Conservation (phyloP, 2,113 vertebrate genomes). For the Microcebus lehilahytsara region DNA sequence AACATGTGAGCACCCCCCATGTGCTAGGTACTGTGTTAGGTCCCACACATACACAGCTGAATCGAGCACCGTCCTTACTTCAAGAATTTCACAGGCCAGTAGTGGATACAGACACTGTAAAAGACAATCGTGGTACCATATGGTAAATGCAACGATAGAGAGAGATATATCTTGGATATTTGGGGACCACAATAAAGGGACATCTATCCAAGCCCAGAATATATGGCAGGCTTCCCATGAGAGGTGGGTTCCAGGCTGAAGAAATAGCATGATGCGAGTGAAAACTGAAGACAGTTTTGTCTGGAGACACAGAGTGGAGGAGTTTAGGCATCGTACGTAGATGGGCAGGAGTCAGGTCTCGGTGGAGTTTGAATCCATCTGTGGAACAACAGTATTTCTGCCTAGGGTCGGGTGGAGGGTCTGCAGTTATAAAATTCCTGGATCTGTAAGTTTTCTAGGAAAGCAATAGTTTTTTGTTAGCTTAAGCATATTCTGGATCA, state of each 20-base stretch:
- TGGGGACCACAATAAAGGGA: not conserved
- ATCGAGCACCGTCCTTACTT: not conserved
- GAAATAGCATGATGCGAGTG: not conserved
- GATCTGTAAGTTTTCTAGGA: not conserved
- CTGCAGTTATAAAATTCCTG: not conserved
- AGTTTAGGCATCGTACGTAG: not conserved
- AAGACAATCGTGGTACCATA: not conserved
- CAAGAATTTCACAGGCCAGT: not conserved
- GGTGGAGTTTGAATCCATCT: not conserved
- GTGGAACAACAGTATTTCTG: too few species aligned
- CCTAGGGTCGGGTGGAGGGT: not conserved
- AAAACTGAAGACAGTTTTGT: not conserved
- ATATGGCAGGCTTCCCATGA: not conserved
- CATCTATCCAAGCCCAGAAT: not conserved
- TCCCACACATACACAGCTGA: not conserved
- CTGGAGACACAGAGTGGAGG: not conserved
- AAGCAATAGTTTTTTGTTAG: not conserved
- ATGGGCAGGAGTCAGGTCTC: not conserved
- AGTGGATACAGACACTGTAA: not conserved
- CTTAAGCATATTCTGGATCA: not conserved
- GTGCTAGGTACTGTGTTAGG: not conserved
- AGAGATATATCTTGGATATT: not conserved
- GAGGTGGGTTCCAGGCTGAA: not conserved
- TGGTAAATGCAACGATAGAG: not conserved
- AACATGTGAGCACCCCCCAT: not conserved